Conservation (phyloP, 2,113 vertebrate species). For the Paradisaea rubra region DNA sequence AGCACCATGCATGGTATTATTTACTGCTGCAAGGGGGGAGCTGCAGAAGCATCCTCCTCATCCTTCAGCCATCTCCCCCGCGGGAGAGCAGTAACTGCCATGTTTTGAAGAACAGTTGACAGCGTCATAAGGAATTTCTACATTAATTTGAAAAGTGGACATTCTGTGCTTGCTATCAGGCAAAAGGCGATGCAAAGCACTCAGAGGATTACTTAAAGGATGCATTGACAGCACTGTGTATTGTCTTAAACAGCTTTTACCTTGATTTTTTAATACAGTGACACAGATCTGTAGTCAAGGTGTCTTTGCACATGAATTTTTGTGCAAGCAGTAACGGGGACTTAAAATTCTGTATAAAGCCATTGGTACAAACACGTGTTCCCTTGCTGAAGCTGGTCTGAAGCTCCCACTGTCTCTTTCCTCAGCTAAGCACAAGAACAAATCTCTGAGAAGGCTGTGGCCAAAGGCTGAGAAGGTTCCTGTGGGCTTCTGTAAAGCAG, state of each 20-base stretch:
- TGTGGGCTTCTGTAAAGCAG: neutral
- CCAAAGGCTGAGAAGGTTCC: neutral
- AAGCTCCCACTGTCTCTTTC: neutral
- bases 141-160: neutral
- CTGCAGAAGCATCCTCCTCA: neutral
- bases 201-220: neutral
- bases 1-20: neutral
- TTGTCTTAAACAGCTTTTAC: neutral
- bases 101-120: neutral
- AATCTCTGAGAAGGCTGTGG: neutral
- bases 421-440: neutral
- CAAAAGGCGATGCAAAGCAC: neutral
- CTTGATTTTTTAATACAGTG: neutral
- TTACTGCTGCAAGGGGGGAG: neutral
- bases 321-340: neutral
- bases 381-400: neutral
- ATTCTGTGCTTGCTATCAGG: neutral
- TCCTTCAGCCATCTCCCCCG: neutral
- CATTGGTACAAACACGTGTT: accelerated
- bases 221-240: neutral
- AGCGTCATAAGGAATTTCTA: neutral
- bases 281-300: neutral
- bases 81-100: neutral
- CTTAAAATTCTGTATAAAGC: neutral
- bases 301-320: neutral